Conservation (phyloP, 1,140 invertebrate genomes). For the Gryon sp. region DNA sequence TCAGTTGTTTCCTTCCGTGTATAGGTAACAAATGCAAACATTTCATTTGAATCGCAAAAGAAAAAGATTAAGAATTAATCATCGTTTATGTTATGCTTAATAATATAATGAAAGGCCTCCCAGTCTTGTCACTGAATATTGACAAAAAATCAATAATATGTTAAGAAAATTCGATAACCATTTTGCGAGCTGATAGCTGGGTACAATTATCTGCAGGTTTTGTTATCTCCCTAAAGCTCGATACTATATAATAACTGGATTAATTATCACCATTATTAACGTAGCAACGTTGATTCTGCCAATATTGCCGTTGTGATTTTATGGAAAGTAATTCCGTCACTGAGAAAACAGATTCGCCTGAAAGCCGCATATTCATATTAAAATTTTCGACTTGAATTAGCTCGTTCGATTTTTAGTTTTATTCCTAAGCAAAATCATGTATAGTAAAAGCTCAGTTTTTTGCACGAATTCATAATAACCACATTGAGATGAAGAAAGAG, state of each 20-base stretch:
- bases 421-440: background rate
- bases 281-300: conserved; percentile 29
- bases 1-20: too few species aligned
- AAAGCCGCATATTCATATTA: conserved; percentile 11
- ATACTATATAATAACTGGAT: conserved; percentile 45
- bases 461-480: conserved; percentile 5
- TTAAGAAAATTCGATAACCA: conserved; percentile 9
- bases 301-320: conserved; percentile 47
- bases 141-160: conserved; percentile 1
- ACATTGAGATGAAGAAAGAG: too few species aligned
- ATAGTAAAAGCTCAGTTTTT: conserved; percentile 14
- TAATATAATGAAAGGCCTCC: too few species aligned
- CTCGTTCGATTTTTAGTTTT: background rate
- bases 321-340: conserved; percentile 33
- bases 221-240: conserved; percentile 19
- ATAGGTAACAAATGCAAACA: too few species aligned
- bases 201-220: conserved; percentile 26
- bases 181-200: conserved; percentile 1
- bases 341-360: conserved; percentile 31
- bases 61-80: too few species aligned
- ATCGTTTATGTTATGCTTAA: too few species aligned
- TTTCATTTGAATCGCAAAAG: too few species aligned
- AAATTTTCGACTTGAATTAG: conserved; percentile 30
- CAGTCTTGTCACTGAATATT: background rate
- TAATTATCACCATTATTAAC: conserved; percentile 48